Conservation (phyloP, 35 echinoderm and acorn worm genomes). For the Holothuria glaberrima region DNA sequence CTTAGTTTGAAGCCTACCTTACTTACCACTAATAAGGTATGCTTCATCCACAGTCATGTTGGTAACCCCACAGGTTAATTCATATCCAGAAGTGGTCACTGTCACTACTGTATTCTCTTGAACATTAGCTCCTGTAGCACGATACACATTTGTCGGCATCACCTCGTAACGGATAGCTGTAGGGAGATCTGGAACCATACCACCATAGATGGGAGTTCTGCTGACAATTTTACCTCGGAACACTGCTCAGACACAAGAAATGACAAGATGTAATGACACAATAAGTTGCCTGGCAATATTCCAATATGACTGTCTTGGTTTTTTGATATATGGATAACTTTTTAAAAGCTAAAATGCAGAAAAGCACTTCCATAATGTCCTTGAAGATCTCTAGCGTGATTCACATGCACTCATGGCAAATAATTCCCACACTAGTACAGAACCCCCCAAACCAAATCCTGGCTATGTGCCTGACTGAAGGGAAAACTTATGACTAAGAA, state of each 20-base stretch:
- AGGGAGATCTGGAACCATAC: not conserved
- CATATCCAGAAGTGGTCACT: constrained; percentile 8
- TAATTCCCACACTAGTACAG: no score
- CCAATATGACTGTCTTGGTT: no score
- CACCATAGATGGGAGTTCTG: constrained; percentile 9
- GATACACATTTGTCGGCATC: not conserved
- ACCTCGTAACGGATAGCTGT: not conserved
- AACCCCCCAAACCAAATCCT: no score
- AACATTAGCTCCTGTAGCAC: not conserved
- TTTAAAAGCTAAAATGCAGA: no score
- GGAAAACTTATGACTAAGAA: no score
- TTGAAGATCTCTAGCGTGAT: no score
- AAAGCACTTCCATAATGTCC: no score
- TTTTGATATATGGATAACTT: no score
- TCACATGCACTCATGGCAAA: no score
- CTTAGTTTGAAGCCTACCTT: no score
- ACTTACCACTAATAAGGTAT: constrained; percentile 42
- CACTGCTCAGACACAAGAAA: not conserved
- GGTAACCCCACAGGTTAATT: not conserved
- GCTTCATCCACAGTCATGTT: constrained; percentile 1
- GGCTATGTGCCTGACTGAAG: no score
- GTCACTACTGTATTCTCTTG: not conserved
- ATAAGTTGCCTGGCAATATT: no score
- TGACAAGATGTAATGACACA: not conserved
- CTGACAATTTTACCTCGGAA: constrained; percentile 32